Conservation (phyloP, 2,113 vertebrate genomes). For the Lophotis ruficrista region DNA sequence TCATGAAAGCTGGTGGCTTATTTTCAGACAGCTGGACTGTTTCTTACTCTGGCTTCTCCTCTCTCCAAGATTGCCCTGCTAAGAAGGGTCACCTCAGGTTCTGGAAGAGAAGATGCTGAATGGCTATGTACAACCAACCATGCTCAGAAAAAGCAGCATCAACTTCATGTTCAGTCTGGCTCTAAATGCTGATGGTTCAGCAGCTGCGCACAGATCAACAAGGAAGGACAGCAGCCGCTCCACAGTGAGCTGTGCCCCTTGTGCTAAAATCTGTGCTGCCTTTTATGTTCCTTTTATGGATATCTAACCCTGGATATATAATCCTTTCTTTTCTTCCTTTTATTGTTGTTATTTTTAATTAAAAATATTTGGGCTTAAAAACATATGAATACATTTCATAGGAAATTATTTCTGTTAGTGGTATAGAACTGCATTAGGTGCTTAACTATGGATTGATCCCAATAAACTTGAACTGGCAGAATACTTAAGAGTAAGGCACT, state of each 20-base stretch:
- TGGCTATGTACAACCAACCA: not conserved
- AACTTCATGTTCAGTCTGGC: not conserved
- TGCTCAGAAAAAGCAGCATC: not conserved
- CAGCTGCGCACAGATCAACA: not conserved
- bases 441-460: not conserved
- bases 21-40: not conserved
- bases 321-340: not conserved
- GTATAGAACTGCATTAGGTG: not conserved
- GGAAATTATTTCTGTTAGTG: not conserved
- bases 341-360: not conserved
- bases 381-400: not conserved
- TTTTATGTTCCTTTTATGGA: not conserved
- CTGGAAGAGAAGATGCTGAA: not conserved
- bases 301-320: not conserved
- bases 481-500: not conserved
- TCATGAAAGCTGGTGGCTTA: not conserved
- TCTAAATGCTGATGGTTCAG: not conserved
- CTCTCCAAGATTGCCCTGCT: not conserved
- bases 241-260: not conserved
- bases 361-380: not conserved
- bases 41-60: not conserved
- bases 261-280: not conserved
- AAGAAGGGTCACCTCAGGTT: not conserved
- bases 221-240: not conserved
- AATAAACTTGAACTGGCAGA: not conserved